Conservation (phyloP, 2,888 invertebrate genomes). For the Drosophila pegasa region DNA sequence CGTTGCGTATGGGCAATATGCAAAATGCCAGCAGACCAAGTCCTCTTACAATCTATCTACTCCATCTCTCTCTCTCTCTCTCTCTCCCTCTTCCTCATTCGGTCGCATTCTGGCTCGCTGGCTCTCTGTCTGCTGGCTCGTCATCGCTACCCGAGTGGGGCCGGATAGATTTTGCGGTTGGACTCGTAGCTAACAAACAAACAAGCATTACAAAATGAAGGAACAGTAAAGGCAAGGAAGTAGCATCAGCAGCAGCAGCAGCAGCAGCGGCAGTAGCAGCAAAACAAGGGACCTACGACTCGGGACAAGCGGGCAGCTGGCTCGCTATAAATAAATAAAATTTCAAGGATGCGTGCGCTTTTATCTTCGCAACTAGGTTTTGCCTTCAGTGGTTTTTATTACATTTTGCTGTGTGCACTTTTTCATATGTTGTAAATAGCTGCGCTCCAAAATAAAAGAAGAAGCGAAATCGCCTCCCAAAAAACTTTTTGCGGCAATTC, state of each 20-base stretch:
- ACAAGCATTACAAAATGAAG: conserved; percentile 63
- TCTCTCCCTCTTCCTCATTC: too few species aligned
- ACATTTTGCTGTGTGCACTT: conserved; percentile 59
- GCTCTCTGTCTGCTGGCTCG: conserved; percentile 8
- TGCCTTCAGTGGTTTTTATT: conserved; percentile 60
- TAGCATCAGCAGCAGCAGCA: conserved; percentile 9
- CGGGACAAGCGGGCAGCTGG: conserved; percentile 32
- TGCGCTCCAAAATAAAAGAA: conserved; percentile 28
- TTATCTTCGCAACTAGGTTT: conserved; percentile 73
- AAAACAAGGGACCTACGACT: conserved; percentile 17
- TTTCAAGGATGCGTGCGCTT: conserved; percentile 80
- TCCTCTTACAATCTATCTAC: conserved; percentile 2
- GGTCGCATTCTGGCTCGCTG: background rate
- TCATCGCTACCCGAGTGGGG: conserved; percentile 17
- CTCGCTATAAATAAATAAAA: conserved; percentile 77
- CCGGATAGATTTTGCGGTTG: conserved; percentile 72
- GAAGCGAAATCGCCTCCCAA: conserved; percentile 2
- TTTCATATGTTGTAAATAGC: conserved; percentile 79
- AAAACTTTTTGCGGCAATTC: conserved; percentile 76
- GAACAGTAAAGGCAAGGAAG: conserved; percentile 43
- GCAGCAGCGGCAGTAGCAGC: too few species aligned
- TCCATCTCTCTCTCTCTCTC: background rate
- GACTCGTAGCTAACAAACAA: conserved; percentile 74
- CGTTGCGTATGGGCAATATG: conserved; percentile 79
- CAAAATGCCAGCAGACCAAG: conserved; percentile 66